These are phyloP conservation scores for Laothoe populi DNA, from an alignment of 2,888 invertebrate species.

Conservation along the genomic window DNA sequence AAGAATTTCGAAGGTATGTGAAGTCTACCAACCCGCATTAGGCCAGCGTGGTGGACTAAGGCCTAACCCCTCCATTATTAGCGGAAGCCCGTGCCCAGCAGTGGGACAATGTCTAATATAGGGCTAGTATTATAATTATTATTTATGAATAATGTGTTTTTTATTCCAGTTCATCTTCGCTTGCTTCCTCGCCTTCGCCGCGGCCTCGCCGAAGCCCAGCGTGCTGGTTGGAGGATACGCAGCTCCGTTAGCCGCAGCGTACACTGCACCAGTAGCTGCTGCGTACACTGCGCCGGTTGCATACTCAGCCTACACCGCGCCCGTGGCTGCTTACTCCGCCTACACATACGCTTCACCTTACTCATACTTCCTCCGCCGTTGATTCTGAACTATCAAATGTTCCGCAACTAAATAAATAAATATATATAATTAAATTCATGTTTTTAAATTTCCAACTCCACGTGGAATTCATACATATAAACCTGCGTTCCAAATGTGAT, in stretches of 20 bases:
- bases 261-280: conserved; percentile 54
- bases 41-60: no score
- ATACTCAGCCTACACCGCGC: conserved; percentile 61
- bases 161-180: conserved; percentile 63
- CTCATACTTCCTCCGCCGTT: conserved; percentile 48
- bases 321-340: conserved; percentile 55
- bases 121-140: no score
- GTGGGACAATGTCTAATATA: no score
- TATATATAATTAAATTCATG: no score
- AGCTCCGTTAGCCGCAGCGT: conserved; percentile 39
- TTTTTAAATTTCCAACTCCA: no score
- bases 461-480: no score
- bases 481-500: no score
- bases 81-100: no score
- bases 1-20: no score
- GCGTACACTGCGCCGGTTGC: conserved; percentile 70
- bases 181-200: conserved; percentile 59
- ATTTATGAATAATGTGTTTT: no score
- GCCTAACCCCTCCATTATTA: no score
- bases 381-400: conserved; percentile 4
- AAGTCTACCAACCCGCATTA: no score
- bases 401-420: conserved; percentile 1
- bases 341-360: conserved; percentile 57
- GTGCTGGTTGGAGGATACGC: conserved; percentile 51
- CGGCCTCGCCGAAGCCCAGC: conserved; percentile 41